These are phyloP conservation scores for Pentamera pediparva DNA, from an alignment of 53 echinoderm and acorn worm genomes.

Conservation along the genomic window DNA sequence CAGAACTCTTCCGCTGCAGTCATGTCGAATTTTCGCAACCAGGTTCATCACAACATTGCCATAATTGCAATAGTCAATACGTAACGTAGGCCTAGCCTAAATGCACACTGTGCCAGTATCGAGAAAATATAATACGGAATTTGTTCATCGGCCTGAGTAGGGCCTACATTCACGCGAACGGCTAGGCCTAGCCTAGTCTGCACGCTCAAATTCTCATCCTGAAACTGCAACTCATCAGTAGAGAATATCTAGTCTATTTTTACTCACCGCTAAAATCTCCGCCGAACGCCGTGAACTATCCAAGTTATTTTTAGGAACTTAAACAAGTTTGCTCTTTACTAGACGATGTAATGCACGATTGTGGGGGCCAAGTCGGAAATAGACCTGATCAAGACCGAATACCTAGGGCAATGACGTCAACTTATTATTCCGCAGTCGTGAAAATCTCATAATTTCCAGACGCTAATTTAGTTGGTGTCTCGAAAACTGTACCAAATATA, in stretches of 20 bases:
- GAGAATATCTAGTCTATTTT: constrained; percentile 39
- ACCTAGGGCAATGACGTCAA: constrained; percentile 32
- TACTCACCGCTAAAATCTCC: constrained; percentile 40
- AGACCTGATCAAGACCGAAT: constrained; percentile 34
- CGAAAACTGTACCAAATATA: too few relatives aligned
- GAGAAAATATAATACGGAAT: too few relatives aligned
- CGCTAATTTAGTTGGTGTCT: too few relatives aligned
- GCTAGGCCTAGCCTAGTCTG: too few relatives aligned
- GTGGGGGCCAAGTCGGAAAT: constrained; percentile 43
- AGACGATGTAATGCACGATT: constrained; percentile 44
- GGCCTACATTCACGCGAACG: too few relatives aligned
- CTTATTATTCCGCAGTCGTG: constrained; percentile 20
- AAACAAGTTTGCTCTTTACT: constrained; percentile 37
- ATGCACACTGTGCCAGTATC: too few relatives aligned
- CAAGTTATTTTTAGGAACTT: constrained; percentile 41
- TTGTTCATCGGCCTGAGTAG: too few relatives aligned
- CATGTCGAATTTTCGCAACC: too few relatives aligned
- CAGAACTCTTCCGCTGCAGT: too few relatives aligned
- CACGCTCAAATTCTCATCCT: constrained; percentile 27
- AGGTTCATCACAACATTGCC: too few relatives aligned
- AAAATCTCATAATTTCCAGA: not conserved
- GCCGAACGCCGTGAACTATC: constrained; percentile 38
- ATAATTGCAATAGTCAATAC: too few relatives aligned
- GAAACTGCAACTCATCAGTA: constrained; percentile 23
- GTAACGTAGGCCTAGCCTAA: too few relatives aligned